A percentile compares a stretch with the other conserved stretches of the same genome.
Conservation (phyloP, 2,888 invertebrate species). For the Cosmia trapezina region DNA sequence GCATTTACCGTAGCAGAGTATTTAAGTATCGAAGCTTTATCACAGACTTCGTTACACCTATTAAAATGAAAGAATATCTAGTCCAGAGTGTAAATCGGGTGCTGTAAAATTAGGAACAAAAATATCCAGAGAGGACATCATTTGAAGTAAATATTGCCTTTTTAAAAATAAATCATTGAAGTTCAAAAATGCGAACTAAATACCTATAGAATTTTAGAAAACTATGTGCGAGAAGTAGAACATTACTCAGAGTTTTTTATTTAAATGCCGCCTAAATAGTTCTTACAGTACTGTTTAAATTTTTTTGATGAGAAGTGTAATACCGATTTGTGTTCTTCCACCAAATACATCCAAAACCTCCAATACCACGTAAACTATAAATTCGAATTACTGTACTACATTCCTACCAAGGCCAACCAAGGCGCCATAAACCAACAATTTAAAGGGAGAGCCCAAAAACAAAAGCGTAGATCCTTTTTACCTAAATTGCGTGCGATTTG, state of each 20-base stretch:
- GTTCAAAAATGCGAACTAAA: not conserved
- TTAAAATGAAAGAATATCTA: not conserved
- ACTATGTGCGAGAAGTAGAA: not conserved
- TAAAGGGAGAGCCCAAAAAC: constrained; percentile 37
- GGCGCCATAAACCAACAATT: constrained; percentile 47
- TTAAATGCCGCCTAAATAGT: no score
- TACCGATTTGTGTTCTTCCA: no score
- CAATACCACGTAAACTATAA: constrained; percentile 19
- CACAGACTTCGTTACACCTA: not conserved
- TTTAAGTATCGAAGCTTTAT: not conserved
- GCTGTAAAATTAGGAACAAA: not conserved
- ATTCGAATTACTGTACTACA: constrained; percentile 26
- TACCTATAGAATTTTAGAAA: not conserved
- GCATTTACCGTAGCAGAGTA: not conserved
- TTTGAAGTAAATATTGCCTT: no score
- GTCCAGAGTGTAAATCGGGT: not conserved
- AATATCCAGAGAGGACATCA: not conserved
- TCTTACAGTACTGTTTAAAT: no score
- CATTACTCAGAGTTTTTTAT: no score
- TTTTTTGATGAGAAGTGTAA: no score
- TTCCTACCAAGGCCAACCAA: constrained; percentile 11
- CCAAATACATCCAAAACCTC: no score
- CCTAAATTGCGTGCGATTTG: constrained; percentile 65
- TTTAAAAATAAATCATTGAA: no score
- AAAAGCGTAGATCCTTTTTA: constrained; percentile 61